These are phyloP conservation scores for Leptinotarsa peninsularis DNA, from an alignment of 2,888 invertebrate genomes.

Conservation along the genomic window DNA sequence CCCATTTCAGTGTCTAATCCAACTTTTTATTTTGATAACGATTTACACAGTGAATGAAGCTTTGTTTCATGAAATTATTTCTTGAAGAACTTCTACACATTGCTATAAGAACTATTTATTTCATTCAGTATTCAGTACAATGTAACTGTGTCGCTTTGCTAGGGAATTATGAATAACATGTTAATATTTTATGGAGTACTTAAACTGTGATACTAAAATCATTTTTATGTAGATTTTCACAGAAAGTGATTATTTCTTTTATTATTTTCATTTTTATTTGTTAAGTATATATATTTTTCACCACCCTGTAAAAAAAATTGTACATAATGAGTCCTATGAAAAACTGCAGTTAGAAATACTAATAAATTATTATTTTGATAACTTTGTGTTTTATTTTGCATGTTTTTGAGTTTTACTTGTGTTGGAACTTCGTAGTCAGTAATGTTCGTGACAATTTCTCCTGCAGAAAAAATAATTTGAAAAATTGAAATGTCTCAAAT, in stretches of 20 bases:
- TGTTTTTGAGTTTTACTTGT: conserved; percentile 32
- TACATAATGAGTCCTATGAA: conserved; percentile 25
- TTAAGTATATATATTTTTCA: conserved; percentile 24
- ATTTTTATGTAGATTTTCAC: conserved; percentile 49
- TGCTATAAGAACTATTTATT: background rate
- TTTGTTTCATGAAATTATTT: background rate
- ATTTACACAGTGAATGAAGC: background rate
- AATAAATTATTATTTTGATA: conserved; percentile 49
- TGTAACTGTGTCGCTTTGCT: background rate
- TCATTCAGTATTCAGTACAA: conserved; percentile 12
- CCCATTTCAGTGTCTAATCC: background rate
- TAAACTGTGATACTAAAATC: conserved; percentile 52
- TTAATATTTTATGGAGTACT: conserved; percentile 37
- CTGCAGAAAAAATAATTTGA: background rate
- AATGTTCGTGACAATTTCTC: conserved; percentile 7
- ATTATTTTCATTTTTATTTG: conserved; percentile 29
- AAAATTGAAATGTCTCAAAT: background rate
- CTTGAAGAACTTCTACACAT: background rate
- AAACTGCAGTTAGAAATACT: conserved; percentile 33
- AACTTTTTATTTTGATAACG: background rate
- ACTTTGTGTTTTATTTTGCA: conserved; percentile 47
- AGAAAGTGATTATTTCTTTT: conserved; percentile 37
- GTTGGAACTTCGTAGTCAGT: conserved; percentile 1
- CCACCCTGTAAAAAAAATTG: conserved; percentile 7
- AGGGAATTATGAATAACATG: conserved; percentile 19